phyloP scores from a whole-genome alignment of 2,888 invertebrate genomes.

The Drosophila leonis region DNA sequence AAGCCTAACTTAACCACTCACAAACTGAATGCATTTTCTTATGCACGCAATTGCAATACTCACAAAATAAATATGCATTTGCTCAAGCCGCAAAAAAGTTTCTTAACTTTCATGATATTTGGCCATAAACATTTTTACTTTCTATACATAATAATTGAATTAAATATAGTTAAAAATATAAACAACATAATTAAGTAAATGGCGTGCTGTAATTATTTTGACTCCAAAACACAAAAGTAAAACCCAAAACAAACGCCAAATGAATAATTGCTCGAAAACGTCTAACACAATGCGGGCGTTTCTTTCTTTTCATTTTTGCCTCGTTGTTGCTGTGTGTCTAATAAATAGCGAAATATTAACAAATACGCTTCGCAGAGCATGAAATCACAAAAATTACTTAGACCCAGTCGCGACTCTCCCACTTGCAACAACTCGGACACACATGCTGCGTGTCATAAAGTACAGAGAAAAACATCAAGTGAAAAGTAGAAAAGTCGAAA shows the following conservation, averaged over 20 bases:
- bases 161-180: constrained; percentile 20
- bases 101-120: neutral
- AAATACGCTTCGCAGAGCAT: constrained; percentile 77
- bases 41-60: neutral
- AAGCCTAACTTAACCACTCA: neutral
- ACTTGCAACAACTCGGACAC: constrained; percentile 12
- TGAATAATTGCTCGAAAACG: constrained; percentile 51
- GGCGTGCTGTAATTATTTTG: constrained; percentile 41
- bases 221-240: constrained; percentile 27
- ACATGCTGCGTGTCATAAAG: constrained; percentile 10
- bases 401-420: constrained; percentile 13
- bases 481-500: constrained; percentile 60
- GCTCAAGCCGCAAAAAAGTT: neutral
- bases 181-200: constrained; percentile 39
- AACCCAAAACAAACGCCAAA: constrained; percentile 29
- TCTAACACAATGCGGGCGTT: constrained; percentile 55
- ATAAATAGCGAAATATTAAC: constrained; percentile 79
- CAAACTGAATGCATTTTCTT: neutral
- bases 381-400: constrained; percentile 75
- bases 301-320: constrained; percentile 22
- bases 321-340: constrained; percentile 48
- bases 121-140: constrained; percentile 31
- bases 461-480: constrained; percentile 31
- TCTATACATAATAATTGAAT: constrained; percentile 22
- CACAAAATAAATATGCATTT: neutral